These are phyloP conservation scores for Papilio demoleus DNA, from an alignment of 2,888 invertebrate genomes.

Conservation along the genomic window DNA sequence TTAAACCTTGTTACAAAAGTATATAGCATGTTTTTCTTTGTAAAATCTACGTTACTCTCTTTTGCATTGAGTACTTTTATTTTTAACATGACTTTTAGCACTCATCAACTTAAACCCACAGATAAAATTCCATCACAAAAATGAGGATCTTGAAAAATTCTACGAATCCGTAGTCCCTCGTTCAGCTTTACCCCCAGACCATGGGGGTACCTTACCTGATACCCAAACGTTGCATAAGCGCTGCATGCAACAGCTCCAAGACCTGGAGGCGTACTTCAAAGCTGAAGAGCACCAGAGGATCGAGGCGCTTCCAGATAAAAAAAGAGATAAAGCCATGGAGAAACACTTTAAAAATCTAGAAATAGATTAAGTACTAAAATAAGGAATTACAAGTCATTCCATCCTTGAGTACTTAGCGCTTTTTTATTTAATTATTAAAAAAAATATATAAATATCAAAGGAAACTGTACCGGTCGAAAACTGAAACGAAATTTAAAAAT, in stretches of 20 bases:
- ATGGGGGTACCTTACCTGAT: constrained; percentile 84
- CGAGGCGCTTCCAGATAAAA: constrained; percentile 71
- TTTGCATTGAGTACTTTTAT: no score
- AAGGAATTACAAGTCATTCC: neutral
- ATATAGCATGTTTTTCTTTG: no score
- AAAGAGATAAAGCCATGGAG: constrained; percentile 83
- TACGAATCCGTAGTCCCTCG: constrained; percentile 82
- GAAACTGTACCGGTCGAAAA: no score
- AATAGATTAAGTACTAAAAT: constrained; percentile 81
- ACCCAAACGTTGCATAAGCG: constrained; percentile 72
- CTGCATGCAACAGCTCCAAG: constrained; percentile 67
- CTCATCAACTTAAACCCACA: no score
- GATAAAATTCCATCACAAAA: constrained; percentile 85
- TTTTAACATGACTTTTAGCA: no score
- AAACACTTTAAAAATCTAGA: constrained; percentile 88
- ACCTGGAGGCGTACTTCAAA: constrained; percentile 68
- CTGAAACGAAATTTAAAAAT: no score
- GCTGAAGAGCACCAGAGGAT: constrained; percentile 74
- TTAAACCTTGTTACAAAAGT: no score
- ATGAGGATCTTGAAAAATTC: constrained; percentile 81
- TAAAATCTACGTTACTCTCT: no score
- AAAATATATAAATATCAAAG: no score
- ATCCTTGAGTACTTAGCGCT: neutral
- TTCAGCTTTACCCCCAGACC: constrained; percentile 84
- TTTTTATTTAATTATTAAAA: neutral